Percentiles rank a stretch among this genome's conserved stretches.
These are phyloP conservation scores for Diplogasteroides magnus DNA, from an alignment of 1,140 invertebrate genomes.

Conservation along the genomic window DNA sequence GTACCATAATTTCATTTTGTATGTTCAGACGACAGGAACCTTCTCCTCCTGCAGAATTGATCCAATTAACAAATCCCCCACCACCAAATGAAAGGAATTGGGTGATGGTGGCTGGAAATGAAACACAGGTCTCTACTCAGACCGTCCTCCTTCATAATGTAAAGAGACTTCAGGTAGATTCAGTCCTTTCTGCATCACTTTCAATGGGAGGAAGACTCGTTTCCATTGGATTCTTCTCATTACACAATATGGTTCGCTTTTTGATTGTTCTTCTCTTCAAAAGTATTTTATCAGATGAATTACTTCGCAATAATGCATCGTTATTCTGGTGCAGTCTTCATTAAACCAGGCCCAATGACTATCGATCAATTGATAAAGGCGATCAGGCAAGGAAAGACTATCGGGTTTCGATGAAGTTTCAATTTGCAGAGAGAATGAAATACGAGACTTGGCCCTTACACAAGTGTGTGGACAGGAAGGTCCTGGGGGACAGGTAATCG, in stretches of 20 bases:
- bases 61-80: conserved; percentile 45
- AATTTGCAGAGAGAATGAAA: conserved; percentile 47
- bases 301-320: conserved; percentile 55
- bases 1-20: too few species aligned
- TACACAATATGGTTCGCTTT: not conserved
- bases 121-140: not conserved
- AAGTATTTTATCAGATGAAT: conserved; percentile 5
- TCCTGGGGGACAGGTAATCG: too few species aligned
- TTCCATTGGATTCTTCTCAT: conserved; percentile 46
- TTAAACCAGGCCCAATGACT: conserved; percentile 49
- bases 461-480: conserved; percentile 54
- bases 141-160: not conserved
- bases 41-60: not conserved
- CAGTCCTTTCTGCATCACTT: conserved; percentile 41
- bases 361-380: conserved; percentile 45
- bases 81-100: conserved; percentile 47
- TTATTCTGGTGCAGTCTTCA: conserved; percentile 46
- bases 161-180: conserved; percentile 30
- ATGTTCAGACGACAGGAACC: too few species aligned
- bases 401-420: conserved; percentile 17
- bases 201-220: conserved; percentile 46
- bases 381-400: conserved; percentile 36
- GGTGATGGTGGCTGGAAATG: conserved; percentile 42
- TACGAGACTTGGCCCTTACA: conserved; percentile 47
- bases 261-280: not conserved